phyloP scores from a whole-genome alignment of 2,797 vertebrate species.

The Telmatherina bonti region DNA sequence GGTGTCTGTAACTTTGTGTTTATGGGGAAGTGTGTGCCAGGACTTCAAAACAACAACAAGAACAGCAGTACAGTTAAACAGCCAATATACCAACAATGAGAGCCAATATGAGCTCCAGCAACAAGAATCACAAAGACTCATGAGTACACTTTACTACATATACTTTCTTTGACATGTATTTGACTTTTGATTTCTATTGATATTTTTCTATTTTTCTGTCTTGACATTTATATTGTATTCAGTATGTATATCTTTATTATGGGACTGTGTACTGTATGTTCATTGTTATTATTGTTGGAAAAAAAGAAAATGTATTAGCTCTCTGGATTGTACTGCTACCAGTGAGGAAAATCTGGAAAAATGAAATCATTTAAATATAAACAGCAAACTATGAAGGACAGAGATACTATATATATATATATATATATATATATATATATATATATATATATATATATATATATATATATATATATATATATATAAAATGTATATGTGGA shows the following conservation, averaged over 20 bases:
- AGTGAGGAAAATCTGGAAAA: constrained; percentile 66
- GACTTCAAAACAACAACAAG: constrained; percentile 55
- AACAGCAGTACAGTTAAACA: constrained; percentile 67
- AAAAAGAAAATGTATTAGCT: constrained; percentile 74
- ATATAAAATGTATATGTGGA: constrained; percentile 71
- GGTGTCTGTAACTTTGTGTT: constrained; percentile 50
- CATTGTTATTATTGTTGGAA: constrained; percentile 79
- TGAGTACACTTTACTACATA: constrained; percentile 72
- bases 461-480: constrained; percentile 47
- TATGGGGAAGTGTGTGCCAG: constrained; percentile 52
- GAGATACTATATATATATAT: too few species aligned
- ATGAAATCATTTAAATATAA: constrained; percentile 62
- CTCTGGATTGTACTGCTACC: constrained; percentile 75
- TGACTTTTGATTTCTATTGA: constrained; percentile 86
- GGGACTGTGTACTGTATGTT: constrained; percentile 85
- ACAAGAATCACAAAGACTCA: constrained; percentile 78
- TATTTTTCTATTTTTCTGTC: constrained; percentile 89
- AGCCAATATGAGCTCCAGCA: constrained; percentile 72
- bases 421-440: constrained; percentile 66
- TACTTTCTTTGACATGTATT: constrained; percentile 83
- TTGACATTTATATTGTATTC: constrained; percentile 86
- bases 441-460: constrained; percentile 68
- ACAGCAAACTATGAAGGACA: constrained; percentile 74
- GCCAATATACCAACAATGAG: constrained; percentile 70
- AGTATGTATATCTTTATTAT: constrained; percentile 85